Base-by-base conservation (phyloP, 2,888 invertebrate species). In the Bimastos eiseni region DNA sequence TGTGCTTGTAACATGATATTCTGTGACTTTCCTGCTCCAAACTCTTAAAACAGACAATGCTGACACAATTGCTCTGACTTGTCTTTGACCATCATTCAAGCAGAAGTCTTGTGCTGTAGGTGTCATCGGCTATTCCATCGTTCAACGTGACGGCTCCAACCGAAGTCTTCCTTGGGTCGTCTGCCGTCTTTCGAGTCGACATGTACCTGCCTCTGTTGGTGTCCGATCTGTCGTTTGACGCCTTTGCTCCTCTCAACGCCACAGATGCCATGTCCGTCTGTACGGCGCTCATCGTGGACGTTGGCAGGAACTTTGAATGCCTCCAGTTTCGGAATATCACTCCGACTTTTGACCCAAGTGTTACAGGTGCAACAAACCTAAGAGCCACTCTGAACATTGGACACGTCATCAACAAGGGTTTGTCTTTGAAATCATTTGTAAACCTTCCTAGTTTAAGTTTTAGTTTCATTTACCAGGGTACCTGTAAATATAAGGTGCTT, bases 201-300 rank as follows among this genome's bases (percentile, higher is more conserved):
- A 92, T 94, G 92, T 93, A 92, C 91, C 91, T 94, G 4, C 93
- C 93, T 0, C 92, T 93, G 41, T 93, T 93, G 0, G 91, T 93
- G 17, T 92, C 92, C 17, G 86, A 70, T n/a, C 38, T 93, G 49
- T 92, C 90, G 41, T 92, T 94, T 37, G 93, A 94, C 90, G 93
- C 93, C 2, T 93, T 94, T 91, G 93, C 94, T 2, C 94, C 94
- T 0, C 90, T 94, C 49, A 94, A 94, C 91, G 92, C 30, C 90
- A 91, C 93, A 2, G 93, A 93, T 34, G 93, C 93, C 21, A 93
- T 94, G 93, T 93, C 94, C 30, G 92, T 94, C n/a, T 91, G 92
- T 55, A 34, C 37, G 8, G 90, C 89, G 21, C 36, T 86, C 33
- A 49, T 92, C 3, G 91, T 90, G 2, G 91, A 89, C 34, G 90